Evolutionary conservation across 2,113 vertebrate genomes (phyloP).

Genomic region (Ciconia stormi): DNA sequence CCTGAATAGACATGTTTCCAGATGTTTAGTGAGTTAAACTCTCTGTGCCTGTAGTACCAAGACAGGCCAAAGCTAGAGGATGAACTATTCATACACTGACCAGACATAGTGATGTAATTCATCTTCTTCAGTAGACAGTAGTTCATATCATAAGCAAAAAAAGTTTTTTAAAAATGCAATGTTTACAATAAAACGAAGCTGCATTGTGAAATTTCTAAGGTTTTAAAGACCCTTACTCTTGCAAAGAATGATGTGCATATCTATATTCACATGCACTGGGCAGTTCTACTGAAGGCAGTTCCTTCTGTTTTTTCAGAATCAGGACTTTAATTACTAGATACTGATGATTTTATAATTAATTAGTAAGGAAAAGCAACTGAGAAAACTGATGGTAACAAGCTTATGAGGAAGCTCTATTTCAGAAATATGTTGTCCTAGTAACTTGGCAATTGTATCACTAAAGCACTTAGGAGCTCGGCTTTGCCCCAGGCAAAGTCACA

Average conservation of each 20-base stretch:
- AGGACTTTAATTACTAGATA: not conserved
- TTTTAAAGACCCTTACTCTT: not conserved
- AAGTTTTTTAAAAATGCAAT: not conserved
- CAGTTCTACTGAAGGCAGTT: not conserved
- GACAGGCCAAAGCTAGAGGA: conserved; percentile 4
- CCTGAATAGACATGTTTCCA: conserved; percentile 42
- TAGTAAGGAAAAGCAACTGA: not conserved
- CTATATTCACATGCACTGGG: too few species aligned
- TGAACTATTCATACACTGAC: not conserved
- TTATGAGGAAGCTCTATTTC: not conserved
- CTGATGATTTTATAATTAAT: not conserved
- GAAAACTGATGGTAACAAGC: not conserved
- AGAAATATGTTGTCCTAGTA: not conserved
- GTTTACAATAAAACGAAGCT: not conserved
- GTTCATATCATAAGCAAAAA: not conserved
- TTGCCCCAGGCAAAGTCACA: not conserved
- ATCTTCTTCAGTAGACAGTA: not conserved
- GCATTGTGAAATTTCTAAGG: not conserved
- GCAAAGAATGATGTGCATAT: not conserved
- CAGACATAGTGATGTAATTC: not conserved
- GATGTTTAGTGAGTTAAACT: conserved; percentile 51
- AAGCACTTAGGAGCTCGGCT: not conserved
- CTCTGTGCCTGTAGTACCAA: conserved; percentile 2
- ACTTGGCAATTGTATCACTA: not conserved
- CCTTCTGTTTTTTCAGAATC: not conserved